Conservation (phyloP, 2,797 vertebrate species). For the Cephalopachus bancanus region DNA sequence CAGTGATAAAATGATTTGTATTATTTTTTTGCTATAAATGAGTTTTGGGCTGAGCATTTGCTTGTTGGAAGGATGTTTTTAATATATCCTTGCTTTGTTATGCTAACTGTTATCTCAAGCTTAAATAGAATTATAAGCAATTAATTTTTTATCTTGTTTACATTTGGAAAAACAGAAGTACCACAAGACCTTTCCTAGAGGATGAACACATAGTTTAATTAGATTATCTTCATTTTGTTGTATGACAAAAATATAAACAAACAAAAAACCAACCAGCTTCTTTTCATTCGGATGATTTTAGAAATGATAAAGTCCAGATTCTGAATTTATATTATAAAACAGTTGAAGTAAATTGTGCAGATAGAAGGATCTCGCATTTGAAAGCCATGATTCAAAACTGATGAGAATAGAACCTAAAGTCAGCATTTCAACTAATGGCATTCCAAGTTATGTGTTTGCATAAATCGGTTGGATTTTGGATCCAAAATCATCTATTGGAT, state of each 20-base stretch:
- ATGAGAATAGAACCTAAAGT: not conserved
- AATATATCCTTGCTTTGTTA: not conserved
- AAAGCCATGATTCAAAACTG: not conserved
- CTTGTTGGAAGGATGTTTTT: not conserved
- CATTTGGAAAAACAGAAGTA: constrained; percentile 40
- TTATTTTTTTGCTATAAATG: not conserved
- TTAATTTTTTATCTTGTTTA: constrained; percentile 67
- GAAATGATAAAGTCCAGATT: not conserved
- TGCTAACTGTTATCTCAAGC: constrained; percentile 38
- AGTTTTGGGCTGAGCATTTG: constrained; percentile 10
- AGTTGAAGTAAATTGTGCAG: not conserved
- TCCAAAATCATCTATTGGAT: too few species aligned
- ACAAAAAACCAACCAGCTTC: not conserved
- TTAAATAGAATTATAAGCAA: constrained; percentile 51
- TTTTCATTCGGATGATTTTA: not conserved
- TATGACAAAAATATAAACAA: constrained; percentile 31
- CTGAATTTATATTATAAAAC: not conserved
- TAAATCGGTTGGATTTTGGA: not conserved
- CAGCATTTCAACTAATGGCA: not conserved
- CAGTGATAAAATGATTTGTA: not conserved
- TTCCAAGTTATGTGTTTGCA: not conserved
- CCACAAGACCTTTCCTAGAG: not conserved
- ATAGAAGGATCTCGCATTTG: not conserved
- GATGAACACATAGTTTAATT: constrained; percentile 44
- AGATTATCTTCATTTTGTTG: not conserved